Base-by-base conservation (phyloP, 2,113 vertebrate species). In the Limnothrissa miodon region DNA sequence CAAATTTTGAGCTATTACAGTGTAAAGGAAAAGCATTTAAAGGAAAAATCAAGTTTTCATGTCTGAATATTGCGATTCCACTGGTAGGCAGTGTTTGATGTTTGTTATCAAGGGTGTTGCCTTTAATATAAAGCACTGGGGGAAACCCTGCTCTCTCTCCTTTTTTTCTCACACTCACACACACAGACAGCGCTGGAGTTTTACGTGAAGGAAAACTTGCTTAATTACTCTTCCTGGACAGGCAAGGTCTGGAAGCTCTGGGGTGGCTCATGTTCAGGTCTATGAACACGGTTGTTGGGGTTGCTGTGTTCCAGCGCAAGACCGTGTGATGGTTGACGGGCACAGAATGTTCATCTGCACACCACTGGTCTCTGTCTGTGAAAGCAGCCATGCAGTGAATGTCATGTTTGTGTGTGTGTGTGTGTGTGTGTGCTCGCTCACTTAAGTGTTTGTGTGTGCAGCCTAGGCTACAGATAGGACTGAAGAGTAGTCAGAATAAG, bases 301-400 rank as follows among this genome's bases (percentile, higher is more conserved):
- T 33, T 29, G 10, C 0, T 15, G 13, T 36, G 66, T 74, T 33
- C 66, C 66, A 74, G 66, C 0, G 10, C 29, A 33, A 25, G 10
- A 17, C 1, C 11, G 59, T 74, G 66, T 39, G 29, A 36, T 74
- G 66, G 66, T 74, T 74, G 66, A 36, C 66, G 10, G 66, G 66
- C 25, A 74, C 29, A 74, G 33, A 74, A 80, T 84, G 79, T 84
- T 59, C 44, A 80, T 59, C 83, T 84, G 83, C 83, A 45, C 44
- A 36, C 79, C 78, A 46, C 83, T 74, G 78, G 56, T 15, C 66
- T 39, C 66, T 15, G 29, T 33, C 29, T 33, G 29, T 74, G 29
- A 74, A 74, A 29, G 66, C 25, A 74, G 33, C 33, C 29, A 33
- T 74, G 66, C 59, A 29, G 59, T 70, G 53, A 45, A 70, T 70